phyloP scores from a whole-genome alignment of 2,797 vertebrate species.

The Gila robusta region DNA sequence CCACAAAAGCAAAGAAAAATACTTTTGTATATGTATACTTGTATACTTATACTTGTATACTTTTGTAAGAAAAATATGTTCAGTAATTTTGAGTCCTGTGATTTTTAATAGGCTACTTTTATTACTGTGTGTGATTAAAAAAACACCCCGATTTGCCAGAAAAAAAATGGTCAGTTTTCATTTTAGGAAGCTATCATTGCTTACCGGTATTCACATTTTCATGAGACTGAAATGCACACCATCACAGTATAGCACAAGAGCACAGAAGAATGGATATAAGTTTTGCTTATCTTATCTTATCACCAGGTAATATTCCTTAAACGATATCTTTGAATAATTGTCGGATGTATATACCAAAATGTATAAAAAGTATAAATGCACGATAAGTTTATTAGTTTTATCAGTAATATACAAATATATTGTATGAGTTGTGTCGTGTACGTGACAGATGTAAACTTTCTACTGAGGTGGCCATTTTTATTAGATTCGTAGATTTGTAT shows the following conservation, averaged over 20 bases:
- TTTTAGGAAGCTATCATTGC: background rate
- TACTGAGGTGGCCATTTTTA: background rate
- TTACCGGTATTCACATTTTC: background rate
- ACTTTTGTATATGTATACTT: no score
- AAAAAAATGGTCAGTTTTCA: background rate
- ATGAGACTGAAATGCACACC: background rate
- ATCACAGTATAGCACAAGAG: background rate
- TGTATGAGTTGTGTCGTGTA: background rate
- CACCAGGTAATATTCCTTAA: background rate
- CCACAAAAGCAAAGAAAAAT: background rate
- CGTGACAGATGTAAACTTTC: background rate
- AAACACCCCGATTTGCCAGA: background rate
- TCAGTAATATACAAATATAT: background rate
- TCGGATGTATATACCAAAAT: background rate
- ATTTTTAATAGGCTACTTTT: background rate
- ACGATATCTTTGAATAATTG: background rate
- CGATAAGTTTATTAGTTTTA: background rate
- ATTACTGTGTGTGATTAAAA: background rate
- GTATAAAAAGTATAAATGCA: background rate
- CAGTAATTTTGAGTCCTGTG: background rate
- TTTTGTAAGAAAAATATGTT: background rate
- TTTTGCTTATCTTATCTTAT: background rate
- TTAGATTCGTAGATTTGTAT: background rate
- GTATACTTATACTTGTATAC: background rate
- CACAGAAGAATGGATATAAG: background rate